These are phyloP conservation scores for Lynx canadensis DNA, from an alignment of 2,113 vertebrate species.

Conservation along the genomic window DNA sequence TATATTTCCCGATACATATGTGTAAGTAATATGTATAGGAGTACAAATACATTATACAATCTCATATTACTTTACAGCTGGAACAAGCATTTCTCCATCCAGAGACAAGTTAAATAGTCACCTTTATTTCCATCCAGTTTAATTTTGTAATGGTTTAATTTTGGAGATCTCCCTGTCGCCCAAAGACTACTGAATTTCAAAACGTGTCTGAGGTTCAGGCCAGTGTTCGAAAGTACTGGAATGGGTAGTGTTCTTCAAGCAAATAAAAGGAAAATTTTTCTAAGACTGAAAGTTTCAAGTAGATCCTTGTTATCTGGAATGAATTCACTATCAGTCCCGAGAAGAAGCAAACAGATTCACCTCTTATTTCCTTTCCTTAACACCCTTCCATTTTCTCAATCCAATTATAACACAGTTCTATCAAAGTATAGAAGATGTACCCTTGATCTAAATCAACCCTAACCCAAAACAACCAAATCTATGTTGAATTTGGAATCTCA, in stretches of 20 bases:
- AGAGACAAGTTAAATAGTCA: not conserved
- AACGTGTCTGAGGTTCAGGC: not conserved
- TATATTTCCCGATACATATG: not conserved
- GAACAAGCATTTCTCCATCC: not conserved
- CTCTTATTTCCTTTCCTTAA: not conserved
- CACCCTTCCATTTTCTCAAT: not conserved
- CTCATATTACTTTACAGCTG: not conserved
- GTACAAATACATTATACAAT: not conserved
- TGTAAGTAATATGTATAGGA: not conserved
- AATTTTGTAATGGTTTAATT: not conserved
- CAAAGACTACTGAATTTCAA: slow-evolving; percentile 19
- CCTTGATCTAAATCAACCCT: not conserved
- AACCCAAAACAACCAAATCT: not conserved
- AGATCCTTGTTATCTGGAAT: not conserved
- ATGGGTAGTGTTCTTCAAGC: not conserved
- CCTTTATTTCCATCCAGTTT: slow-evolving; percentile 27
- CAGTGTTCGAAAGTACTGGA: not conserved
- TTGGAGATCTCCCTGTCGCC: not conserved
- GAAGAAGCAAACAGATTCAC: not conserved
- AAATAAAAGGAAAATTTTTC: slow-evolving; percentile 28
- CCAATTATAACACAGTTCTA: slow-evolving; percentile 19
- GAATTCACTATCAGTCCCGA: not conserved
- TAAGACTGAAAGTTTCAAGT: slow-evolving; percentile 22
- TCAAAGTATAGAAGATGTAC: not conserved
- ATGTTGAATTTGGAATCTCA: not conserved